Evolutionary conservation across 92 coral and sea anemone species (phyloP).

Genomic region (Epizoanthus fatuus): DNA sequence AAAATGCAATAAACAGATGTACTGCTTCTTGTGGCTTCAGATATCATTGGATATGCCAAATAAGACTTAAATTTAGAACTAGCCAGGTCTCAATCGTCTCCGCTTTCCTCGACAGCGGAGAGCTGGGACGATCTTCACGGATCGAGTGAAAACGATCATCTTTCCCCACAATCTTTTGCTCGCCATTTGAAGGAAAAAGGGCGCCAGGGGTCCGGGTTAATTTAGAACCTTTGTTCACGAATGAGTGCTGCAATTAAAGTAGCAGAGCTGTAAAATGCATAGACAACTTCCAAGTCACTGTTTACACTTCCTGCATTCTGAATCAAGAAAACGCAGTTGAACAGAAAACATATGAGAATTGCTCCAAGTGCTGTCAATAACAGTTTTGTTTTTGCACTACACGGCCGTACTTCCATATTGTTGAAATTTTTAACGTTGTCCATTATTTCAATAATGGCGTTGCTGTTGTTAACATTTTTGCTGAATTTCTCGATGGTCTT

Average conservation of each 20-base stretch:
- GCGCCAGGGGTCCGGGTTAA: neutral
- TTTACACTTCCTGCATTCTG: neutral
- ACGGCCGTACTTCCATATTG: neutral
- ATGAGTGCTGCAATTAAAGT: constrained; percentile 1
- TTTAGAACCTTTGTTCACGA: neutral
- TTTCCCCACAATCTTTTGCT: too few relatives aligned
- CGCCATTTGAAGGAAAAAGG: too few relatives aligned
- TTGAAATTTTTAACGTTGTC: neutral
- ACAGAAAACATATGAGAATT: neutral
- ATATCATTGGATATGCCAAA: too few relatives aligned
- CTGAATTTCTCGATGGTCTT: too few relatives aligned
- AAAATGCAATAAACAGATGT: too few relatives aligned
- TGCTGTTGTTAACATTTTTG: neutral
- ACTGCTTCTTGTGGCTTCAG: too few relatives aligned
- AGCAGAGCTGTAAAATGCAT: constrained; percentile 19
- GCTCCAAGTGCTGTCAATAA: constrained; percentile 4
- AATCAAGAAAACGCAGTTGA: neutral
- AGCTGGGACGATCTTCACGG: too few relatives aligned
- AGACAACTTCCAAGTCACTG: neutral
- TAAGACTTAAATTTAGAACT: too few relatives aligned
- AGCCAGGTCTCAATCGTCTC: too few relatives aligned
- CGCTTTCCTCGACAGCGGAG: too few relatives aligned
- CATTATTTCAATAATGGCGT: neutral
- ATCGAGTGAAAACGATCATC: too few relatives aligned
- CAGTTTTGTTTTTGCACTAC: neutral